phyloP scores from a whole-genome alignment of 64 coral and sea anemone genomes.

The Porites lutea region DNA sequence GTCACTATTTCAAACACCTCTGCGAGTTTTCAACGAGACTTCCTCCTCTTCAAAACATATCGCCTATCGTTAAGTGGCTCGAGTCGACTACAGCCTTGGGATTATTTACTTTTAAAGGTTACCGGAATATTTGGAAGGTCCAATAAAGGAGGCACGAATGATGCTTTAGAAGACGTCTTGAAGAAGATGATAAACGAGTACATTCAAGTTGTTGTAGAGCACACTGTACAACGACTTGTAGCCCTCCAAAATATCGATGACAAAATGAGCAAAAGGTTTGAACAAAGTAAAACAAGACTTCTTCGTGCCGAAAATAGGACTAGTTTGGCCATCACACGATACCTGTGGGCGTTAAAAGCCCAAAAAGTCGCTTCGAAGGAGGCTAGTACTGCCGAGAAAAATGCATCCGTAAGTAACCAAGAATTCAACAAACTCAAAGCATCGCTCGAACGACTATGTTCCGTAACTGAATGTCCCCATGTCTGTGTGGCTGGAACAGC shows the following conservation, averaged over 20 bases:
- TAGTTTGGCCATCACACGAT: background rate
- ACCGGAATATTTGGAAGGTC: slow-evolving; percentile 1
- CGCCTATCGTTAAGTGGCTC: background rate
- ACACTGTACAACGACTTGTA: background rate
- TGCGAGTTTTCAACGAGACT: background rate
- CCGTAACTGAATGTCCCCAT: slow-evolving; percentile 21
- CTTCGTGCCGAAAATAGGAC: background rate
- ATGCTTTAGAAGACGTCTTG: background rate
- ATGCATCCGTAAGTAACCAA: background rate
- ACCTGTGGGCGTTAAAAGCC: background rate
- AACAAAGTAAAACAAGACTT: background rate
- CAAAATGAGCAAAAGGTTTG: background rate
- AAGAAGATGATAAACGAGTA: slow-evolving; percentile 19
- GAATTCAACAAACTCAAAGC: slow-evolving; percentile 15
- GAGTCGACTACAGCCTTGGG: slow-evolving; percentile 31
- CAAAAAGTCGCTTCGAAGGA: background rate
- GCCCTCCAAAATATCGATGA: background rate
- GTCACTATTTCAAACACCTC: slow-evolving; percentile 18
- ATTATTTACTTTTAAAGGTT: slow-evolving; percentile 2
- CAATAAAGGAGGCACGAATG: background rate
- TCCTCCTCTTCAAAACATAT: slow-evolving; percentile 20
- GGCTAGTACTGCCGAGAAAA: background rate
- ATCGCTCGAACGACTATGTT: slow-evolving; percentile 16
- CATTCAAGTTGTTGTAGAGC: slow-evolving; percentile 4
- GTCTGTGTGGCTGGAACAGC: slow-evolving; percentile 31